Base-by-base conservation (phyloP, 2,113 vertebrate genomes). In the Brienomyrus brachyistius region DNA sequence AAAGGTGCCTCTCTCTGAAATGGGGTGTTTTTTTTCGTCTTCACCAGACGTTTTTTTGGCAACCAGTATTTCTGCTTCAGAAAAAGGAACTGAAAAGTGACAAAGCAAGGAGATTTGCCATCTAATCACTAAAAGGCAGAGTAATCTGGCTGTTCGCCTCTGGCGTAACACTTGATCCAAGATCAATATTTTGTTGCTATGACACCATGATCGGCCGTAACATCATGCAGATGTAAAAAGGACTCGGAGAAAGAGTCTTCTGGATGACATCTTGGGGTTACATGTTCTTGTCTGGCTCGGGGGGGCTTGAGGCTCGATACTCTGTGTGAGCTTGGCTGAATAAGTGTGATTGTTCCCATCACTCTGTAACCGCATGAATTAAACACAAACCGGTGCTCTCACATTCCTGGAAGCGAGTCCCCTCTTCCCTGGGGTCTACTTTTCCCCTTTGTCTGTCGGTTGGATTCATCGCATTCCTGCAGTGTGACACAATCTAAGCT, bases 381-480 rank as follows among this genome's bases (percentile, higher is more conserved):
- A 50, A 85, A 85, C 74, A 80, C 82, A 47, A 50, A 45, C 82
- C n/a, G 21, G 45, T 11, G 11, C 1, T 5, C 21, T 80, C 43
- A 13, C 43, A 47, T 85, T 48, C 82, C 82, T 50, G 47, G 82
- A 85, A 85, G 43, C 0, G 21, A 85, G 82, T 45, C 82, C 82
- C 21, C 45, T 50, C 8, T 23, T 27, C 82, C 82, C 43, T 47
- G 45, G 82, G 21, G 43, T 85, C 43, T 50, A 9, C 47, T 85
- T 80, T 80, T 43, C 35, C 74, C 74, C 21, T 80, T 80, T 80
- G 82, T 48, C 43, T 85, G 45, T 47, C 19, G 45, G 23, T 9
- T 94, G 92, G 91, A 89, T 94, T 96, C 95, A 95, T 96, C 95
- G 94, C 95, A 96, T 96, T 96, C 94, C 94, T 77, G 43, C 77